Evolutionary conservation across 2,888 invertebrate species (phyloP), one percentile per base, ranked within the genome.

Genomic region (Limnephilus lunatus): DNA sequence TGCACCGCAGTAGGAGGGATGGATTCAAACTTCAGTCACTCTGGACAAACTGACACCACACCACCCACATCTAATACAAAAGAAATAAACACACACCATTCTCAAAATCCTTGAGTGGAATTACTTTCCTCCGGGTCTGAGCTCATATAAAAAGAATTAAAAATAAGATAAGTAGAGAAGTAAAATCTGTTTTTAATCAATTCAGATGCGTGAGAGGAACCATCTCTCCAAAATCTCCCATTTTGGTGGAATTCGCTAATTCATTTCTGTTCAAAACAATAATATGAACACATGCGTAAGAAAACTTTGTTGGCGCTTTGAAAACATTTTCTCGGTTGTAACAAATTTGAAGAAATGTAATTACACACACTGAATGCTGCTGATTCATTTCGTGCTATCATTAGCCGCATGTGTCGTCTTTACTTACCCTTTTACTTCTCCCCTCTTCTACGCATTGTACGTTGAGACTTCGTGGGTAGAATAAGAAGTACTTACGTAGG

Each of bases 371-470:
- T 82, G 19, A 35, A 39, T 85, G 90, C 12, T 35, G 31, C 88
- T 89, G 81, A 89, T 89, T 89, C 90, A 90, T 82, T 82, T 25
- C 90, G 48, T 82, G 90, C 48, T 48, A 44, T 90, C 90, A 90
- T 90, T 90, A 90, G 90, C 82, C 90, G 82, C 90, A 90, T 90
- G 48, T 90, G 90, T 44, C 80, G 88, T 89, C 88, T 89, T 89
- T 89, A n/a, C 25, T 80, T 88, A 68, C 68, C 19, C 68, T n/a
- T 68, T 88, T 32, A 25, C 88, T 88, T 88, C n/a, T n/a, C 32
- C 88, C 81, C 81, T 39, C 12, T 80, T 35, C 35, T 89, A 30
- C 88, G 39, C 35, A 80, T 35, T 35, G 39, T 39, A 81, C 35
- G 80, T 1, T 81, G 11, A 89, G 35, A 35, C 81, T 89, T 81